phyloP scores from a whole-genome alignment of 2,888 invertebrate species.

The Drosophila pseudotakahashii region DNA sequence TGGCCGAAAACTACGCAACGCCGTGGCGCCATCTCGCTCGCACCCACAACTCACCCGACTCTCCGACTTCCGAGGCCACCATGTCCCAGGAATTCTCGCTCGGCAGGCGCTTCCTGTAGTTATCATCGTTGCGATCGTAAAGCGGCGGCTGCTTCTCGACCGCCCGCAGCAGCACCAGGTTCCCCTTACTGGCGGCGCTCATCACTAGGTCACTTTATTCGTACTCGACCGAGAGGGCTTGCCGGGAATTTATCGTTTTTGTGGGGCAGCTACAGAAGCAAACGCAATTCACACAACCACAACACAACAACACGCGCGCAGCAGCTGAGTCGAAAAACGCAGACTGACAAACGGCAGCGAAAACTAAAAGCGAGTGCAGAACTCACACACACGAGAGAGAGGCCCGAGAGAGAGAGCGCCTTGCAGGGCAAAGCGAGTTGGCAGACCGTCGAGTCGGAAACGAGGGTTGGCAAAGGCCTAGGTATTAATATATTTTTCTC shows the following conservation, averaged over 20 bases:
- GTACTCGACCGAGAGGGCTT: conserved; percentile 10
- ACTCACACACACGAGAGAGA: conserved; percentile 21
- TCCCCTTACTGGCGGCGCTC: conserved; percentile 30
- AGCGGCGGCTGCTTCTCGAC: conserved; percentile 61
- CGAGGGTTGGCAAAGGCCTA: conserved; percentile 52
- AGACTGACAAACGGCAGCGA: conserved; percentile 32
- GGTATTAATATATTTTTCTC: too few relatives aligned
- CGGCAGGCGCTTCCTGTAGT: conserved; percentile 57
- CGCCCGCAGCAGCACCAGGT: conserved; percentile 62
- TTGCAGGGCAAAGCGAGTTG: conserved; percentile 35
- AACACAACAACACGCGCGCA: conserved; percentile 50
- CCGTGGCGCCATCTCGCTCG: conserved; percentile 11
- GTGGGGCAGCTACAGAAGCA: conserved; percentile 11
- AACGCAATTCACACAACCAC: conserved; percentile 23
- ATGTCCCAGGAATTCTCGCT: conserved; percentile 67
- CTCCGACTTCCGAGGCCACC: conserved; percentile 56
- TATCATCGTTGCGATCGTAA: conserved; percentile 65
- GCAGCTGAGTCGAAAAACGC: conserved; percentile 51
- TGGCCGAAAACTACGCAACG: conserved; percentile 6
- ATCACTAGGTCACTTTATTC: conserved; percentile 5
- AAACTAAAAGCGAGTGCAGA: conserved; percentile 8
- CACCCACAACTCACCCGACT: conserved; percentile 60
- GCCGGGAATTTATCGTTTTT: conserved; percentile 13
- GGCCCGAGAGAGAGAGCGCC: conserved; percentile 28
- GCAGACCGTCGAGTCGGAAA: conserved; percentile 27